Evolutionary conservation across 37 sponge, comb jelly and placozoan genomes (phyloP).

Genomic region (Corticium candelabrum): DNA sequence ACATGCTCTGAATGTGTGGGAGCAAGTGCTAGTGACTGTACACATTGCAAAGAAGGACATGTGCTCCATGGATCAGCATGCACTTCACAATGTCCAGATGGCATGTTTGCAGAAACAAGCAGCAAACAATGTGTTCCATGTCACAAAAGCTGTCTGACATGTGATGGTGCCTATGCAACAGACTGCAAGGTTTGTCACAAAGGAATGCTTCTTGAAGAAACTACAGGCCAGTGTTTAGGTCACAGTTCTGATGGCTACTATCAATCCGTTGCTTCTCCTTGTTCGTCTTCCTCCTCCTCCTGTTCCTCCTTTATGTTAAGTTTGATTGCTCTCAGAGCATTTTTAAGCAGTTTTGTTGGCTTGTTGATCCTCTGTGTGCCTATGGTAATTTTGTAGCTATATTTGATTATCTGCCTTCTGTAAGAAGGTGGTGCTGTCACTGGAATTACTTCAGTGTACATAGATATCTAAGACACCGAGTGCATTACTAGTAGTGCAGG

Average conservation of each 20-base stretch:
- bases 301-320: too few relatives aligned
- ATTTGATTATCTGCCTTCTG: conserved; percentile 61
- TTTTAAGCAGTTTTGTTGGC: conserved; percentile 39
- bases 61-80: neutral
- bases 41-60: neutral
- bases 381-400: conserved; percentile 75
- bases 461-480: too few relatives aligned
- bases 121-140: neutral
- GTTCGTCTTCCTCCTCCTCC: too few relatives aligned
- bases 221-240: neutral
- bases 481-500: too few relatives aligned
- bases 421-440: conserved; percentile 68
- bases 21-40: neutral
- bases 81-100: neutral
- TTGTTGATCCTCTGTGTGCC: conserved; percentile 60
- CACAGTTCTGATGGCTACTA: neutral
- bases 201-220: neutral
- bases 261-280: too few relatives aligned
- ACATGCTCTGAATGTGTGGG: neutral
- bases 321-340: conserved; percentile 71
- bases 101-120: neutral
- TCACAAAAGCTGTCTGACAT: neutral
- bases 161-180: neutral
- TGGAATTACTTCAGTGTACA: conserved; percentile 64
- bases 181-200: neutral